phyloP scores from a whole-genome alignment of 2,888 invertebrate species.

The Asteroscopus sphinx region DNA sequence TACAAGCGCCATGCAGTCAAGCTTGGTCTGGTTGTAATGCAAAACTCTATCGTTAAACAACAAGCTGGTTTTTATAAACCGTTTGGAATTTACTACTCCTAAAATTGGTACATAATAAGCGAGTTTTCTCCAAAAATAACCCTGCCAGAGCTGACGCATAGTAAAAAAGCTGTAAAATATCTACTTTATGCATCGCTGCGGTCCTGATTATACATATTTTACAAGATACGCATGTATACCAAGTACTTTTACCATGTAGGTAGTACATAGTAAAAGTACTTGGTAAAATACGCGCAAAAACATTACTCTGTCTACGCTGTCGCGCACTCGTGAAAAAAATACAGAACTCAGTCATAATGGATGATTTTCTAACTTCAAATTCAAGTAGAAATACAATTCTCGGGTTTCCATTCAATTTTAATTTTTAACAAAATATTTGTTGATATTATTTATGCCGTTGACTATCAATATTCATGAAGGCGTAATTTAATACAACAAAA shows the following conservation, averaged over 20 bases:
- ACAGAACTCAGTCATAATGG: too few species aligned
- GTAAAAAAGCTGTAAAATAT: constrained; percentile 56
- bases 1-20: too few species aligned
- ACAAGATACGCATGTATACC: constrained; percentile 34
- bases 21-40: too few species aligned
- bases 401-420: constrained; percentile 13
- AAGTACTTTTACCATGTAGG: too few species aligned
- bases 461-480: constrained; percentile 15
- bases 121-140: constrained; percentile 47
- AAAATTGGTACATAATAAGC: constrained; percentile 51
- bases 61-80: constrained; percentile 48
- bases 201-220: constrained; percentile 49
- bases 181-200: constrained; percentile 46
- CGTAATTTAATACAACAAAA: constrained; percentile 5
- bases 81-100: constrained; percentile 43
- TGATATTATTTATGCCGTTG: too few species aligned
- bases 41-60: too few species aligned
- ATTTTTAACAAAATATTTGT: constrained; percentile 3
- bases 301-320: too few species aligned
- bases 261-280: constrained; percentile 13
- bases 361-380: constrained; percentile 6
- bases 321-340: too few species aligned
- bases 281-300: constrained; percentile 23
- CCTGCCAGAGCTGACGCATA: constrained; percentile 23
- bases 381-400: constrained; percentile 9